These are phyloP conservation scores for Clarias macrocephalus DNA, from an alignment of 2,113 vertebrate species.

Conservation along the genomic window DNA sequence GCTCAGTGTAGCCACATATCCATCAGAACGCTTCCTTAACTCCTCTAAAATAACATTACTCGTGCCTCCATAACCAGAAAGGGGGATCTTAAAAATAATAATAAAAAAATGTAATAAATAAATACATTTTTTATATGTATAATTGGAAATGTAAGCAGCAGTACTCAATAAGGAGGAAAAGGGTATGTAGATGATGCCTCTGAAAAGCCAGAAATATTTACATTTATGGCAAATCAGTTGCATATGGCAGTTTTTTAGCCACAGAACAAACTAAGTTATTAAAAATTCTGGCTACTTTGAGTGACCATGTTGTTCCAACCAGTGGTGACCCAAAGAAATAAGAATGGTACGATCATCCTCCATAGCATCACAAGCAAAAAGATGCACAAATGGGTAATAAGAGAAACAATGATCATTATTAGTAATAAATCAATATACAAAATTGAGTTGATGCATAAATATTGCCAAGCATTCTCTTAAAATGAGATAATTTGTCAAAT, in stretches of 20 bases:
- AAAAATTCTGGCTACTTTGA: background rate
- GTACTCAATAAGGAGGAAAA: background rate
- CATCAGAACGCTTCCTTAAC: slow-evolving; percentile 81
- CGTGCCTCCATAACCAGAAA: slow-evolving; percentile 93
- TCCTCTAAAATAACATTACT: slow-evolving; percentile 91
- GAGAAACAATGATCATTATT: background rate
- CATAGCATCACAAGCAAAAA: background rate
- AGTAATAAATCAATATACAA: too few relatives aligned
- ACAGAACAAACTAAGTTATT: background rate
- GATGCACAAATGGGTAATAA: background rate
- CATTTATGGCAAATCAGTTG: background rate
- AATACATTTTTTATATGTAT: too few relatives aligned
- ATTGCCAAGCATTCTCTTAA: too few relatives aligned
- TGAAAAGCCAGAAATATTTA: background rate
- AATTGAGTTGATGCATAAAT: too few relatives aligned
- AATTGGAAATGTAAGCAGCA: background rate
- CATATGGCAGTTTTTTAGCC: background rate
- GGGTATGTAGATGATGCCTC: background rate
- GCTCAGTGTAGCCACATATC: slow-evolving; percentile 78
- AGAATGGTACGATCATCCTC: background rate
- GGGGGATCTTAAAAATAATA: slow-evolving; percentile 84
- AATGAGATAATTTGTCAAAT: too few relatives aligned
- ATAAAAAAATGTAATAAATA: too few relatives aligned
- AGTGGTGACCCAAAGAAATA: background rate
- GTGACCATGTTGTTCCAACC: background rate